phyloP scores from a whole-genome alignment of 2,113 vertebrate genomes.

The Dermatemys mawii region DNA sequence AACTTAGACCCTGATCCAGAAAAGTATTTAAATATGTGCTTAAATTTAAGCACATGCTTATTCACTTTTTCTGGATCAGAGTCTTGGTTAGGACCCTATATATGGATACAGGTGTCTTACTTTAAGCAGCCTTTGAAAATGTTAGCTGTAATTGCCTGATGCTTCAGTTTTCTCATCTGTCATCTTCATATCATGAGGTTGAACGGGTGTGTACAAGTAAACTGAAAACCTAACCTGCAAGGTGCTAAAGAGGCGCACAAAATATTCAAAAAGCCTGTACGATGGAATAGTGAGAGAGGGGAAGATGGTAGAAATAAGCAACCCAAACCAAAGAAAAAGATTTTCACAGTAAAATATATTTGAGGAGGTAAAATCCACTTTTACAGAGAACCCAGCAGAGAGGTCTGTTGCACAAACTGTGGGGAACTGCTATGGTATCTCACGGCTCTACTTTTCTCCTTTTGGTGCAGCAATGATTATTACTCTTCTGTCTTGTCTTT shows the following conservation, averaged over 20 bases:
- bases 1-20: neutral
- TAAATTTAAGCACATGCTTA: neutral
- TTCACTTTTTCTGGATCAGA: conserved; percentile 3
- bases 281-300: neutral
- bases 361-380: neutral
- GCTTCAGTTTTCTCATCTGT: neutral
- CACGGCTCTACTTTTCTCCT: neutral
- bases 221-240: neutral
- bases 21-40: neutral
- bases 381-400: neutral
- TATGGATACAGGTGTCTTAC: neutral
- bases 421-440: neutral
- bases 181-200: neutral
- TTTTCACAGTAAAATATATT: neutral
- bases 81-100: neutral
- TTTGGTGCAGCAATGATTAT: neutral
- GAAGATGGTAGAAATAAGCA: neutral
- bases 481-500: conserved; percentile 12
- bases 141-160: neutral
- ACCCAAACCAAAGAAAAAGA: neutral
- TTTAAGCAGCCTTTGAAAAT: neutral
- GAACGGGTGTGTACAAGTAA: neutral
- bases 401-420: neutral
- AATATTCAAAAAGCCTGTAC: neutral
- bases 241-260: neutral